Conservation (phyloP, 2,888 invertebrate genomes). For the Sisyra terminalis region DNA sequence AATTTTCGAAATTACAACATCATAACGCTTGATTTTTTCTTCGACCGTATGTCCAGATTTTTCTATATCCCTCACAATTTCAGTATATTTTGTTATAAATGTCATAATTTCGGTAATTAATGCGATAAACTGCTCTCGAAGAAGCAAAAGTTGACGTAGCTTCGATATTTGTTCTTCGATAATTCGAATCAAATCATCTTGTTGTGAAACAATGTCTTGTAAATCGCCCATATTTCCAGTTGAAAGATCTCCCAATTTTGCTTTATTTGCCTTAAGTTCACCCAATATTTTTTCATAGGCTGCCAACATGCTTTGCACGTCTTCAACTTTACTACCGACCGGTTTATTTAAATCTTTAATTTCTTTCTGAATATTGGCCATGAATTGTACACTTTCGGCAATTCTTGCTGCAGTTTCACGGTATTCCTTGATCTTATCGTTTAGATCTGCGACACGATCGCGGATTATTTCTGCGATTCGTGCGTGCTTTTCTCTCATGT, state of each 20-base stretch:
- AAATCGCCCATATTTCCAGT: slow-evolving; percentile 62
- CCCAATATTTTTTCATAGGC: slow-evolving; percentile 63
- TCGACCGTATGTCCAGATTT: slow-evolving; percentile 65
- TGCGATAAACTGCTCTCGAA: slow-evolving; percentile 79
- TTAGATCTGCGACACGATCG: slow-evolving; percentile 55
- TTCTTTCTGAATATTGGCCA: slow-evolving; percentile 68
- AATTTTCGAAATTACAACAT: slow-evolving; percentile 69
- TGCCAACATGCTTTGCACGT: slow-evolving; percentile 67
- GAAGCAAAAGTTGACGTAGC: slow-evolving; percentile 55
- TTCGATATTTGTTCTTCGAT: slow-evolving; percentile 76
- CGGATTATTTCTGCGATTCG: slow-evolving; percentile 57
- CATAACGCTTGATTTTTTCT: slow-evolving; percentile 76
- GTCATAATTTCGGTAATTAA: slow-evolving; percentile 75
- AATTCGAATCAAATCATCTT: slow-evolving; percentile 70
- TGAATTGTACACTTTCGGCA: slow-evolving; percentile 62
- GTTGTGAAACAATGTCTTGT: slow-evolving; percentile 59
- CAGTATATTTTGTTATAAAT: slow-evolving; percentile 75
- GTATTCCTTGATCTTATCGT: slow-evolving; percentile 64
- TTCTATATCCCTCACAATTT: slow-evolving; percentile 71
- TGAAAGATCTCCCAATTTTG: slow-evolving; percentile 60
- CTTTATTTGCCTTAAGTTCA: slow-evolving; percentile 62
- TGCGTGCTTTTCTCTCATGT: slow-evolving; percentile 60
- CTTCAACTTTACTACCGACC: slow-evolving; percentile 73
- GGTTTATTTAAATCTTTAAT: slow-evolving; percentile 71
- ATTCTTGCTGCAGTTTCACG: slow-evolving; percentile 66